Base-by-base conservation (phyloP, 2,797 vertebrate species). In the Gymnoscopelus braueri region DNA sequence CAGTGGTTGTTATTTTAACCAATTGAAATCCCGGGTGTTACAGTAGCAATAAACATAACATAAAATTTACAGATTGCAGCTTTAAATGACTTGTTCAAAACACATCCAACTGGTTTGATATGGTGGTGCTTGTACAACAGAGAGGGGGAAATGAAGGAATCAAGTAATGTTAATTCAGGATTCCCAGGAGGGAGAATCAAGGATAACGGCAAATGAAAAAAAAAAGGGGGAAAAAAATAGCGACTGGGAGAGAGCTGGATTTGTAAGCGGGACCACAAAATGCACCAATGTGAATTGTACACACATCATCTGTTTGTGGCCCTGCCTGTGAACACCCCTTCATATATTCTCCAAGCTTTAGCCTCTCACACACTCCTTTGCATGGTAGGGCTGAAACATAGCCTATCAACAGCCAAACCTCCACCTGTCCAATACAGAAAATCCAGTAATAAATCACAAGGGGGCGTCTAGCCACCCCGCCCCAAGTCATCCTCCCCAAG, bases 361-460 rank as follows among this genome's bases (percentile, higher is more conserved):
- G 66, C 84, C 80, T 77, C 80, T 87, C 79, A 13, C 59, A 4
- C 44, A 10, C 59, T 60, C 58, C 35, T 29, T 13, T 73, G 74
- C 70, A 81, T 50, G 69, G 60, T 84, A 65, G 74, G 80, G 84
- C 72, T 60, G 67, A 11, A 24, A 85, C 75, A 80, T 68, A 78
- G 78, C 77, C 77, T 55, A 75, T 80, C 68, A 67, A 77, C 82
- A 84, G 80, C 82, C 82, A 84, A 89, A 88, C 88, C 90, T 88
- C 89, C 85, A 74, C 10, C 89, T 88, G 83, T 92, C 90, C 78
- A 61, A 86, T 89, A 85, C 85, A 90, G 83, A 89, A 87, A 90
- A 89, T 93, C 89, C 84, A 89, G 89, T 88, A 77, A 82, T 65
- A 44, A 88, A 84, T 76, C 80, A 47, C 9, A 80, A 66, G 65